Evolutionary conservation across 2,113 vertebrate species (phyloP), one percentile per base, ranked within the genome.

Genomic region (Bothrops jararaca): DNA sequence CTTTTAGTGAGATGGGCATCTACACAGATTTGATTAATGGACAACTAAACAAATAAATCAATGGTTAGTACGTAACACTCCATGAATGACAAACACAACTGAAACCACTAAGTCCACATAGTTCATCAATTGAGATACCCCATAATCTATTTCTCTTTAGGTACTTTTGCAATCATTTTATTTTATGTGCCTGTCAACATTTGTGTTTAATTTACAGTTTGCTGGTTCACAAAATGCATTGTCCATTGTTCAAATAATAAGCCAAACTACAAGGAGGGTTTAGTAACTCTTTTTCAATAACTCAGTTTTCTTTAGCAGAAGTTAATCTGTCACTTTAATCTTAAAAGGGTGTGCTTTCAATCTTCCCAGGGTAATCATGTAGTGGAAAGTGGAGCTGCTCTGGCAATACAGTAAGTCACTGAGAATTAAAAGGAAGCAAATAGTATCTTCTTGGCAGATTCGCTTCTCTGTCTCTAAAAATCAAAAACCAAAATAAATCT

Each of bases 91-190:
- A 95, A 93, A 94, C 93, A 96, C 23, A 96, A 92, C 91, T 95
- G 96, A 94, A 96, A 94, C 95, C 94, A 64, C 95, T 92, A 92
- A 95, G 89, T 92, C 93, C 95, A 96, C 94, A 85, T 90, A 94
- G 95, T 90, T 93, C 94, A 88, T 93, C 96, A 96, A 96, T 95
- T 95, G 94, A 96, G 95, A 93, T 94, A 95, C 94, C 93, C 92
- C 88, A 94, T 96, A 94, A 94, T 90, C 95, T 94, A 95, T 88
- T 92, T 94, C 96, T 91, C 93, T 95, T 95, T 95, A 94, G 94
- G 95, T 94, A 95, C 34, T 95, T 96, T 95, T 93, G 91, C 93
- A 90, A 96, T 89, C 60, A 93, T 86, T 92, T 91, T 96, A 95
- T 57, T 89, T 93, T 96, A 96, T 95, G 34, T 90, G 42, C 90